Evolutionary conservation across 2,797 vertebrate genomes (phyloP).

Genomic region (Apogon talboti): DNA sequence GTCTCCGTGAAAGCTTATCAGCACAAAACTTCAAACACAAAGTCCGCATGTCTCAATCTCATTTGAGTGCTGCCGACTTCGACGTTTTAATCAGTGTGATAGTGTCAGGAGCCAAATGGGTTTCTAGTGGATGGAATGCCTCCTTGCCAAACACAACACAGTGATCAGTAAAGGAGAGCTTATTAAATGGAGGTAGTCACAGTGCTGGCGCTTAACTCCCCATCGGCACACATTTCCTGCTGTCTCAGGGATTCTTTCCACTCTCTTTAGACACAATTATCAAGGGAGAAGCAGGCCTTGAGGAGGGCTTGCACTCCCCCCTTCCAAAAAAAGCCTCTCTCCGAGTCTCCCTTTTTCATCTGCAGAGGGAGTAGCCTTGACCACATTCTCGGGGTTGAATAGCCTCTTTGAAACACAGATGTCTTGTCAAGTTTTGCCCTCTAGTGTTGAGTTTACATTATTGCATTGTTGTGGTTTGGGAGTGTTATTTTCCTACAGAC

Average conservation of each 20-base stretch:
- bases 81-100: slow-evolving; percentile 62
- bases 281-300: slow-evolving; percentile 75
- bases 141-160: slow-evolving; percentile 67
- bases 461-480: slow-evolving; percentile 42
- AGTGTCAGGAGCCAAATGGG: slow-evolving; percentile 63
- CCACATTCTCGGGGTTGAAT: slow-evolving; percentile 72
- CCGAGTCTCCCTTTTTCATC: slow-evolving; percentile 72
- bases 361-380: slow-evolving; percentile 80
- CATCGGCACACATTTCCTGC: slow-evolving; percentile 77
- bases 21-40: slow-evolving; percentile 42
- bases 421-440: slow-evolving; percentile 68
- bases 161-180: slow-evolving; percentile 72
- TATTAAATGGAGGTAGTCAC: slow-evolving; percentile 74
- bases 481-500: background rate
- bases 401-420: slow-evolving; percentile 60
- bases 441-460: slow-evolving; percentile 66
- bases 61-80: slow-evolving; percentile 40
- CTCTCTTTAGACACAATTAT: slow-evolving; percentile 80
- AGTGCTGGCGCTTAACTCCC: slow-evolving; percentile 68
- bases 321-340: slow-evolving; percentile 54
- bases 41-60: slow-evolving; percentile 48
- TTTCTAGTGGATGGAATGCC: slow-evolving; percentile 59
- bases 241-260: slow-evolving; percentile 83
- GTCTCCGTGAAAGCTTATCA: slow-evolving; percentile 38
- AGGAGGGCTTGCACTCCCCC: slow-evolving; percentile 58